A percentile compares a stretch with the other conserved stretches of the same genome.
These are phyloP conservation scores for Acanthococcus lagerstroemiae DNA, from an alignment of 2,888 invertebrate species.

Conservation along the genomic window DNA sequence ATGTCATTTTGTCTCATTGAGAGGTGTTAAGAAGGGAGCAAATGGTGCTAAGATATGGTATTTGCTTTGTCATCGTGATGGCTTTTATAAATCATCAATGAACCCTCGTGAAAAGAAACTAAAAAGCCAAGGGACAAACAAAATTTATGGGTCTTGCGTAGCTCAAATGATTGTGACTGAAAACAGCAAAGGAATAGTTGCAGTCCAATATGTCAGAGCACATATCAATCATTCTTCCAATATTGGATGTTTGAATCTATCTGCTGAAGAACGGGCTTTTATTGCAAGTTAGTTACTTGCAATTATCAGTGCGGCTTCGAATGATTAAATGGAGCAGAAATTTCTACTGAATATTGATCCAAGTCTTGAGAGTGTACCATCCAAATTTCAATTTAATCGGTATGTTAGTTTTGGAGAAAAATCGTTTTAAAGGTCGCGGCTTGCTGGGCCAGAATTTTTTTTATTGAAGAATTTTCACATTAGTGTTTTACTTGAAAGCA, in stretches of 20 bases:
- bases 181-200: background rate
- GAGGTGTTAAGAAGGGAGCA: background rate
- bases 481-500: no score
- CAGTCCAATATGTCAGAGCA: background rate
- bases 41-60: background rate
- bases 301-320: no score
- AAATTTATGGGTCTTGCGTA: background rate
- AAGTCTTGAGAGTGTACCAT: no score
- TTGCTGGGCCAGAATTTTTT: no score
- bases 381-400: no score
- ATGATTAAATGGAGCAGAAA: no score
- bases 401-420: no score
- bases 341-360: no score
- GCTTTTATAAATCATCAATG: background rate
- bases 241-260: background rate
- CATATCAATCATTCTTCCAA: background rate
- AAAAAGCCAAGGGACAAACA: background rate
- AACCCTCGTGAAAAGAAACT: background rate
- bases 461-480: no score
- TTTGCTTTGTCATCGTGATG: background rate
- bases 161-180: background rate
- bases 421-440: no score
- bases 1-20: background rate
- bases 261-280: background rate
- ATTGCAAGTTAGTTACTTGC: no score